These are phyloP conservation scores for Itoplectis maculator DNA, from an alignment of 2,888 invertebrate genomes.

Conservation along the genomic window DNA sequence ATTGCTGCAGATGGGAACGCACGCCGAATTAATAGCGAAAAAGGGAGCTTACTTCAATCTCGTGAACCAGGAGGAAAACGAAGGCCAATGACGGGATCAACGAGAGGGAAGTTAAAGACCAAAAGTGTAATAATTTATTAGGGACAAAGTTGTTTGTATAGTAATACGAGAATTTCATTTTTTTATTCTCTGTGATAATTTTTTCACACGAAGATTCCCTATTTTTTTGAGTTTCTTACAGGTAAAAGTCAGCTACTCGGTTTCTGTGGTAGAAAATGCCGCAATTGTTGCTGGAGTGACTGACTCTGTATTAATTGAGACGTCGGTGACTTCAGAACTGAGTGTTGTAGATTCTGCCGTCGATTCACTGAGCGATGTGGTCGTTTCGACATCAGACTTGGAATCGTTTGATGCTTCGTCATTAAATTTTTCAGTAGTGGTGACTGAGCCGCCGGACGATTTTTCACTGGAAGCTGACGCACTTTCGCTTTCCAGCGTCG, in stretches of 20 bases:
- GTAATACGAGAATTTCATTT: slow-evolving; percentile 31
- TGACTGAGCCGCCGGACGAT: neutral
- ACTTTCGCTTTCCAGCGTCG: neutral
- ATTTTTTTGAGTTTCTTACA: too few species aligned
- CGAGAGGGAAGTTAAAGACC: slow-evolving; percentile 20
- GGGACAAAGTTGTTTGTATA: slow-evolving; percentile 30
- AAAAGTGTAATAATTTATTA: slow-evolving; percentile 25
- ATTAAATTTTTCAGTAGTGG: neutral
- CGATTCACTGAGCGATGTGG: neutral
- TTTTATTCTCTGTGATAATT: slow-evolving; percentile 10
- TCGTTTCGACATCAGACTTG: neutral
- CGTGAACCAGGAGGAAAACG: slow-evolving; percentile 90
- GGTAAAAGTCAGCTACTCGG: too few species aligned
- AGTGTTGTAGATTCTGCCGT: neutral
- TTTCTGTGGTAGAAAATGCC: neutral
- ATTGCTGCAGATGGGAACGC: slow-evolving; percentile 90
- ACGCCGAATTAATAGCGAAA: slow-evolving; percentile 90
- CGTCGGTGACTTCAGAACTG: neutral
- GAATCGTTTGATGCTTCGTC: neutral
- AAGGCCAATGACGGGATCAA: slow-evolving; percentile 74
- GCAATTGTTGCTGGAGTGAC: neutral
- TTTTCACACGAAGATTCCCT: too few species aligned
- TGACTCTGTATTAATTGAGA: too few species aligned
- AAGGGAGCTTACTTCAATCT: slow-evolving; percentile 95
- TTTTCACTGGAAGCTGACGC: neutral